Base-by-base conservation (phyloP, 1,140 invertebrate species). In the Orchesella cincta region DNA sequence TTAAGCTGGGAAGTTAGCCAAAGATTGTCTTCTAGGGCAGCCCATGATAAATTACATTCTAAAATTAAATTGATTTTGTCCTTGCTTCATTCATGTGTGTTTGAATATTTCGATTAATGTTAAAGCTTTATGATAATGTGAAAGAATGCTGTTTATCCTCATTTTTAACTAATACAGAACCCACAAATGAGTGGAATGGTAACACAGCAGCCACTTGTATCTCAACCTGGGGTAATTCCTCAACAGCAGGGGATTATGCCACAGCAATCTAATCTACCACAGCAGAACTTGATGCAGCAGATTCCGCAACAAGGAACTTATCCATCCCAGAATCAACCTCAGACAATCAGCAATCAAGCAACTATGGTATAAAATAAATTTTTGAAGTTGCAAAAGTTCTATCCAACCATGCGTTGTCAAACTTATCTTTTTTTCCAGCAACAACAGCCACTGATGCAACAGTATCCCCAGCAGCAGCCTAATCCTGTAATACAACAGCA, bases 391-490 rank as follows among this genome's bases (percentile, higher is more conserved):
- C 54, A 46, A 46, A 46, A 46, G 18, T 46, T 46, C 5, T 57
- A 18, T 57, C 23, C 23, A 57, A 57, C 5, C 5, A 12, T 57
- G n/a, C 29, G 33, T 67, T 67, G 62, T 31, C 23, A 28, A 39
- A 46, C 5, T 23, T 73, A 39, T 46, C 71, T 73, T 71, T 5
- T 18, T 67, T 20, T 20, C 8, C 39, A 46, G 73, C 73, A 67
- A 36, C 77, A 79, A 36, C 78, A 79, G 71, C 73, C 73, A 26
- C 72, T 81, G 57, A 74, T 81, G 35, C 80, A 81, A 70, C 72
- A 52, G 52, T 80, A 73, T 73, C 73, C 76, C 54, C 79, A 79
- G 62, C 64, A 52, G 35, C 79, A 81, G 70, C 51, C 62, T 67
- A 67, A 78, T 18, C 74, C 72, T 39, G 57, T 67, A 46, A 5